phyloP scores from a whole-genome alignment of 2,113 vertebrate genomes.

The Sinocyclocheilus anshuiensis region DNA sequence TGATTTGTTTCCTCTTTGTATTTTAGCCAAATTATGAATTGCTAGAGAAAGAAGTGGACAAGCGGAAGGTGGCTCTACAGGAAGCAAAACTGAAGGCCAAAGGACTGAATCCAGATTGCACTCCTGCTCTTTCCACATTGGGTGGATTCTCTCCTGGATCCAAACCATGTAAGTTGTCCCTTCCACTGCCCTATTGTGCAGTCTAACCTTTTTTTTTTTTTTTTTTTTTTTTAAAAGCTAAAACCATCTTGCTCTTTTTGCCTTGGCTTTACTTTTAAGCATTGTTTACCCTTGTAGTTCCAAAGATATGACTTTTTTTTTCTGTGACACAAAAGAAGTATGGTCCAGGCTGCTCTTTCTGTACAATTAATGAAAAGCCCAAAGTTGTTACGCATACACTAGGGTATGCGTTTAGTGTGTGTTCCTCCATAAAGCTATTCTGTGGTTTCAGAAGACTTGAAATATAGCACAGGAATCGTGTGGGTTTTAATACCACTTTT shows the following conservation, averaged over 20 bases:
- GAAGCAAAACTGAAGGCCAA: constrained; percentile 97
- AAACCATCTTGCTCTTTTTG: not conserved
- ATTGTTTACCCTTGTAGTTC: not conserved
- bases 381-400: not conserved
- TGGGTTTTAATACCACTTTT: no score
- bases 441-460: not conserved
- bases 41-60: constrained; percentile 96
- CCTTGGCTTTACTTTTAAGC: not conserved
- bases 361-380: not conserved
- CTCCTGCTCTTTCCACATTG: constrained; percentile 88
- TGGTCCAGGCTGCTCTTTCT: not conserved
- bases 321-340: not conserved
- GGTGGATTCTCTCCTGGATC: constrained; percentile 97
- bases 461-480: not conserved
- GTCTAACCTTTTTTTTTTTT: no score
- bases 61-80: constrained; percentile 90
- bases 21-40: constrained; percentile 93
- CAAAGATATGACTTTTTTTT: not conserved
- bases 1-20: not conserved
- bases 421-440: no score
- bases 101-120: constrained; percentile 95
- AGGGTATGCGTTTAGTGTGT: no score
- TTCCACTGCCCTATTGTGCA: not conserved
- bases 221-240: no score
- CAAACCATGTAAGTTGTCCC: constrained; percentile 83